Conservation (phyloP, 1,140 invertebrate species). For the Zelostemma sp. region DNA sequence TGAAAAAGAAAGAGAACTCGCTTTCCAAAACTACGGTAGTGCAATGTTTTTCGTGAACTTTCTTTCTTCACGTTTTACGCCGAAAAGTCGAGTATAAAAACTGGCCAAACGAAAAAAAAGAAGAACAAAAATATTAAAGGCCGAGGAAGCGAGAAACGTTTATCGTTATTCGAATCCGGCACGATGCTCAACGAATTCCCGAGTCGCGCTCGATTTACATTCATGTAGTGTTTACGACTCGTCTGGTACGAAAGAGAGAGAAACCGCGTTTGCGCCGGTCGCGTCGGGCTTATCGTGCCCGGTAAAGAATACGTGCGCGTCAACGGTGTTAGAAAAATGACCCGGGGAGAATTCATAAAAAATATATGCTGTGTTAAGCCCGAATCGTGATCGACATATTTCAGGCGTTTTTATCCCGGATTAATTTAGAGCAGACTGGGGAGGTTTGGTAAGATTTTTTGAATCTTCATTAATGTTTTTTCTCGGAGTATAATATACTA, state of each 20-base stretch:
- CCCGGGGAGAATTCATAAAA: slow-evolving; percentile 7
- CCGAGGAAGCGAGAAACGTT: slow-evolving; percentile 2
- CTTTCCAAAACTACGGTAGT: too few species aligned
- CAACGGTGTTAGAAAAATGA: slow-evolving; percentile 15
- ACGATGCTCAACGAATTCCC: slow-evolving; percentile 32
- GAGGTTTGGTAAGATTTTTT: too few species aligned
- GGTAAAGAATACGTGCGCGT: slow-evolving; percentile 37
- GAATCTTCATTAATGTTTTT: too few species aligned
- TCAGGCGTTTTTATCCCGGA: too few species aligned
- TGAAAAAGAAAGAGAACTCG: background rate
- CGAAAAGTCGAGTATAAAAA: too few species aligned
- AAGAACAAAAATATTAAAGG: too few species aligned
- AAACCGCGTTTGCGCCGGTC: slow-evolving; percentile 25
- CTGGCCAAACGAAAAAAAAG: too few species aligned
- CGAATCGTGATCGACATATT: too few species aligned
- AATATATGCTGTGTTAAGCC: background rate
- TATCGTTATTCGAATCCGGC: slow-evolving; percentile 31
- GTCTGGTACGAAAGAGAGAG: slow-evolving; percentile 46
- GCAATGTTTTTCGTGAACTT: too few species aligned
- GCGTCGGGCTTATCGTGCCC: slow-evolving; percentile 33
- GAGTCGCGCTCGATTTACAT: slow-evolving; percentile 44
- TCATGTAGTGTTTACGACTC: slow-evolving; percentile 53
- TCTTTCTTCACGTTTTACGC: too few species aligned
- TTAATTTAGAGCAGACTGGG: too few species aligned
- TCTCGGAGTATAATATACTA: too few species aligned